A percentile compares a stretch with the other conserved stretches of the same genome.
These are phyloP conservation scores for human (Homo sapiens) DNA, from an alignment of 2,113 vertebrate genomes.

Conservation along the genomic window DNA sequence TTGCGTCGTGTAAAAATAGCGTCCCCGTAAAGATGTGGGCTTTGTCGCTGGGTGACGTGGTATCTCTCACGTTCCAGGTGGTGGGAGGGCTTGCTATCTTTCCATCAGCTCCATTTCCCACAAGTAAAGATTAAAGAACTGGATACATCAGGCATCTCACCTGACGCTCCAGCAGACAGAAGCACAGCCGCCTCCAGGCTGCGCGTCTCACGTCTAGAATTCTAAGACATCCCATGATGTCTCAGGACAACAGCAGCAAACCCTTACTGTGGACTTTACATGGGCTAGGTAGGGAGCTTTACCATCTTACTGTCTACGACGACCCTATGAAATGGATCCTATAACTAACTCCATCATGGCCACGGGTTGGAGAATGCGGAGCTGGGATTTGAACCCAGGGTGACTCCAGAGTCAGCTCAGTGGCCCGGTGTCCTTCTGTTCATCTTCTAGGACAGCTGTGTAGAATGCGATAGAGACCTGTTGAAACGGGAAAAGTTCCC, in stretches of 20 bases:
- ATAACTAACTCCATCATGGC: accelerated
- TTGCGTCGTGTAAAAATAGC: accelerated
- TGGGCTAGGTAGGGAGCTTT: not conserved
- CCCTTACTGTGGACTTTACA: not conserved
- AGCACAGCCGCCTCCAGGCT: not conserved
- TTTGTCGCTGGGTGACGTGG: accelerated
- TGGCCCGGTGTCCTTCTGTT: no score
- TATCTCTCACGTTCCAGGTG: accelerated
- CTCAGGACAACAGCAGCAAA: not conserved
- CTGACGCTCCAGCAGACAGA: accelerated
- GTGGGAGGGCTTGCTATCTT: not conserved
- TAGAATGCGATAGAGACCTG: not conserved
- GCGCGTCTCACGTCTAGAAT: accelerated
- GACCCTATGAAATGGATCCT: not conserved
- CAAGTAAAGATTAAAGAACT: accelerated
- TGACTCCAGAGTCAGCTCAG: not conserved
- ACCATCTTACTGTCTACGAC: accelerated
- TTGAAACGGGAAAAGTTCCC: no score
- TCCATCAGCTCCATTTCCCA: accelerated
- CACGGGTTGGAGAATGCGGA: not conserved
- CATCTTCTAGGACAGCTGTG: not conserved
- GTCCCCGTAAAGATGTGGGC: accelerated
- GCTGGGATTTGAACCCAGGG: no score
- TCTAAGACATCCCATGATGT: accelerated
- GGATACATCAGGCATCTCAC: accelerated